Conservation (phyloP, 2,888 invertebrate species). For the Eupithecia abbreviata region DNA sequence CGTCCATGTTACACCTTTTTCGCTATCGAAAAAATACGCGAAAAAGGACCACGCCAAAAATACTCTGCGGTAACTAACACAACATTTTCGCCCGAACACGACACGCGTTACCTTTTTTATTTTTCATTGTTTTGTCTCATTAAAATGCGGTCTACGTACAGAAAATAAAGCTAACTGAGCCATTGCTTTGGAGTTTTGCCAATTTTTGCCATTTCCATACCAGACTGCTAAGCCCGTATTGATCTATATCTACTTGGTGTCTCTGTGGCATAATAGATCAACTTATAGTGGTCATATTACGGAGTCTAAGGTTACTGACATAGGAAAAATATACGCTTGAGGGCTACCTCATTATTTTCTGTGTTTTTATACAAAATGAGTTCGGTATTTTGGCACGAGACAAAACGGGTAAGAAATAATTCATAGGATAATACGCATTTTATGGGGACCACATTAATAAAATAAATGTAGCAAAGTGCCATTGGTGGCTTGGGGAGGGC, state of each 20-base stretch:
- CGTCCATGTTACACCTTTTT: constrained; percentile 1
- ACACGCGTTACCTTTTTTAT: constrained; percentile 39
- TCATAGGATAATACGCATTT: constrained; percentile 34
- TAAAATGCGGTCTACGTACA: constrained; percentile 73
- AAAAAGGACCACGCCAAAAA: constrained; percentile 17
- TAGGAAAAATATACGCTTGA: constrained; percentile 48
- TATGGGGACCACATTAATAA: constrained; percentile 29
- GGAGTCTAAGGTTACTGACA: constrained; percentile 55
- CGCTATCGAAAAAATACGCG: constrained; percentile 11
- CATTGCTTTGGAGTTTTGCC: constrained; percentile 66
- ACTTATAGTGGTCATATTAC: constrained; percentile 45
- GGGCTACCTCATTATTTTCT: constrained; percentile 39
- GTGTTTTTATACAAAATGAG: constrained; percentile 38
- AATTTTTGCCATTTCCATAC: constrained; percentile 68
- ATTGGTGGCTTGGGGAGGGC: constrained; percentile 2
- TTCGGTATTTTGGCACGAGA: constrained; percentile 32
- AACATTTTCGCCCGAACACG: constrained; percentile 33
- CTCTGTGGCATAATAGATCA: constrained; percentile 41
- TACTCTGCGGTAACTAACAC: constrained; percentile 13
- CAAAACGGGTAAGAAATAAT: constrained; percentile 30
- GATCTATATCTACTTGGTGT: constrained; percentile 45
- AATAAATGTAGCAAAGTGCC: constrained; percentile 30
- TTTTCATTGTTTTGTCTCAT: constrained; percentile 55
- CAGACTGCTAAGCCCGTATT: constrained; percentile 42
- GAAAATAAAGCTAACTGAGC: constrained; percentile 66